Conservation (phyloP, 2,113 vertebrate species). For the Labeo catla region DNA sequence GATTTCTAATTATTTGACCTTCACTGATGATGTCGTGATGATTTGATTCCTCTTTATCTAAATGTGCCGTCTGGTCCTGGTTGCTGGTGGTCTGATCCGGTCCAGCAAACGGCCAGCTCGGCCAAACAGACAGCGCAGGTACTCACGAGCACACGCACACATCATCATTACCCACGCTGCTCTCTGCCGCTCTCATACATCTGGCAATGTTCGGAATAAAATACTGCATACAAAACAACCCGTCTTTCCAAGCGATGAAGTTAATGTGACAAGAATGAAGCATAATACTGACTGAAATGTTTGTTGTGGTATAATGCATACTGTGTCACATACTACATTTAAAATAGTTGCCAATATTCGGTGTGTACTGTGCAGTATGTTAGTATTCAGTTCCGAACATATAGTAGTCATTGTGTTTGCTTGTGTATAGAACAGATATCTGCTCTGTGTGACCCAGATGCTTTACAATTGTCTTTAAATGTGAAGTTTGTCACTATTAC, state of each 20-base stretch:
- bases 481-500: neutral
- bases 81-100: conserved; percentile 32
- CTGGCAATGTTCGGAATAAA: neutral
- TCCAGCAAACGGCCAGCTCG: conserved; percentile 51
- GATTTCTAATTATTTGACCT: conserved; percentile 11
- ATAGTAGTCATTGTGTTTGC: neutral
- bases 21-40: conserved; percentile 19
- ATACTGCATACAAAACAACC: neutral
- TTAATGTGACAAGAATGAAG: neutral
- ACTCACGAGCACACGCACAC: conserved; percentile 24
- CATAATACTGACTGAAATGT: neutral
- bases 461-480: neutral
- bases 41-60: conserved; percentile 23
- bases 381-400: neutral
- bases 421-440: neutral
- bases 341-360: neutral
- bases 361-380: neutral
- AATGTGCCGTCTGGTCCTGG: conserved; percentile 21
- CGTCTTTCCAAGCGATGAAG: neutral
- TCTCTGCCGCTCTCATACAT: neutral
- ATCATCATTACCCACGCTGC: neutral
- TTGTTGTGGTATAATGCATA: neutral
- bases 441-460: neutral
- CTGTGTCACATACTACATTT: neutral
- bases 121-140: conserved; percentile 52